Conservation (phyloP, 2,888 invertebrate genomes). For the Drosophila basisetae region DNA sequence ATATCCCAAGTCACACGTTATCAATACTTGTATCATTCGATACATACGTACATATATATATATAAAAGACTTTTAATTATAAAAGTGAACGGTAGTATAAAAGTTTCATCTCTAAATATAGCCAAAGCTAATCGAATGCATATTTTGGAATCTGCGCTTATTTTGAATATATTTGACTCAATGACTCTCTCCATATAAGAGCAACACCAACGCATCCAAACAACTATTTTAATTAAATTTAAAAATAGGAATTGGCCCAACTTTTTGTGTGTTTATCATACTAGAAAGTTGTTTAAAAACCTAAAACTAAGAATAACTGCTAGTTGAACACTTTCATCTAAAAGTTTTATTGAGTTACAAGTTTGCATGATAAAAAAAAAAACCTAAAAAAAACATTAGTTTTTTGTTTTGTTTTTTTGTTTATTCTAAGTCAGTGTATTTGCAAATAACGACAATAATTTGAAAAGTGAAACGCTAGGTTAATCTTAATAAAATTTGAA, state of each 20-base stretch:
- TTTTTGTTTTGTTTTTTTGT: neutral
- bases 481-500: neutral
- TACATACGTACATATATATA: too few relatives aligned
- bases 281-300: neutral
- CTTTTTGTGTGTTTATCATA: neutral
- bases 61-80: neutral
- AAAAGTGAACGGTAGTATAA: conserved; percentile 6
- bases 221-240: neutral
- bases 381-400: neutral
- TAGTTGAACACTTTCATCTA: neutral
- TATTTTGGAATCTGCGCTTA: neutral
- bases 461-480: neutral
- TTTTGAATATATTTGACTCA: neutral
- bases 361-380: conserved; percentile 6
- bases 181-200: neutral
- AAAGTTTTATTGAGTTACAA: neutral
- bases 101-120: neutral
- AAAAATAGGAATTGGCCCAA: neutral
- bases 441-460: neutral
- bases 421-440: neutral
- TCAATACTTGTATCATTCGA: conserved; percentile 16
- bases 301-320: neutral
- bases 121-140: neutral
- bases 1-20: neutral
- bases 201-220: neutral